phyloP scores from a whole-genome alignment of 2,113 vertebrate species.

The Perca fluviatilis region DNA sequence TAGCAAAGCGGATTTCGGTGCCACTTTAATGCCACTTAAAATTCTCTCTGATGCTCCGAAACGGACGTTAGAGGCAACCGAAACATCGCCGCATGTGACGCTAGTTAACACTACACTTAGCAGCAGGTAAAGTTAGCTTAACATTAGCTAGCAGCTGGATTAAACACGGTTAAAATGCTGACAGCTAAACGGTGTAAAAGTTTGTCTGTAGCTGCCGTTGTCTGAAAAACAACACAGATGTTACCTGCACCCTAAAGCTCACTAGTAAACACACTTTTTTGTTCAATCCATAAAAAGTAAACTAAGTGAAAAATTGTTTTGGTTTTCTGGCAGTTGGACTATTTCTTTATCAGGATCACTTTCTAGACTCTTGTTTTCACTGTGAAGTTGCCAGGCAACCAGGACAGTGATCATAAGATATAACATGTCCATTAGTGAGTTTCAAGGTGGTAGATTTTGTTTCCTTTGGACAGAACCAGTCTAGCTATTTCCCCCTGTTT shows the following conservation, averaged over 20 bases:
- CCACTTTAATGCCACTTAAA: no score
- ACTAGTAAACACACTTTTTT: neutral
- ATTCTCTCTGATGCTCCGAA: no score
- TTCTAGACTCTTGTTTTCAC: neutral
- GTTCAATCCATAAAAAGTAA: neutral
- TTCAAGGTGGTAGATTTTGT: conserved; percentile 5
- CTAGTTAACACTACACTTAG: no score
- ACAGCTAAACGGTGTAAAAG: no score
- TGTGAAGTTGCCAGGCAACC: conserved; percentile 15
- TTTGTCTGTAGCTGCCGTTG: no score
- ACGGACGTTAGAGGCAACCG: no score
- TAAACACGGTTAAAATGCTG: no score
- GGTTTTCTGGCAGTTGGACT: neutral
- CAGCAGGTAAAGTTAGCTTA: no score
- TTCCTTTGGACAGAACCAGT: neutral
- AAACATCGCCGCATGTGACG: no score
- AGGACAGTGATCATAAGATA: neutral
- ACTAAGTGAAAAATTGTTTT: neutral
- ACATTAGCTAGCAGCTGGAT: no score
- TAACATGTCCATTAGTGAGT: conserved; percentile 2
- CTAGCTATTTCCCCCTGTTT: neutral
- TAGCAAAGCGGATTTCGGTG: no score
- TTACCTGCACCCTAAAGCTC: neutral
- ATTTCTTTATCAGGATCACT: conserved; percentile 1
- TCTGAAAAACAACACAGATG: no score